Conservation (phyloP, 2,797 vertebrate species). For the Enteromius radiatus region DNA sequence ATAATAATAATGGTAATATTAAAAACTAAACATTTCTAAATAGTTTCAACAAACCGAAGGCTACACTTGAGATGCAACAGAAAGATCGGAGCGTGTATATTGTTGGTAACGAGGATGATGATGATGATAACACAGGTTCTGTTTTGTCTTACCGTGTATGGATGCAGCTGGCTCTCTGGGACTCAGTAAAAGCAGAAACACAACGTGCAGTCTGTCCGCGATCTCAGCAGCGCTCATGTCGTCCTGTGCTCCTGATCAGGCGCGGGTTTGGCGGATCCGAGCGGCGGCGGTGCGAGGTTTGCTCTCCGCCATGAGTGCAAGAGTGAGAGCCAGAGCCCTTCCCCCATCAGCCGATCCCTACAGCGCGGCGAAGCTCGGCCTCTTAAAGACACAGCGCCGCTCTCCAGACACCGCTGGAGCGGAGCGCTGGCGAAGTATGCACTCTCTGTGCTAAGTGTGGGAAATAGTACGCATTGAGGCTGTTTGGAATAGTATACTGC, state of each 20-base stretch:
- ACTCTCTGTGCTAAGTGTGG: not conserved
- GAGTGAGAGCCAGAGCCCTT: conserved; percentile 68
- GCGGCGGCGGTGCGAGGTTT: conserved; percentile 60
- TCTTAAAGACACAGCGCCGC: conserved; percentile 71
- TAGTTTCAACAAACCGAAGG: not conserved
- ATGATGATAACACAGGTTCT: not conserved
- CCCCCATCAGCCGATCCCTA: conserved; percentile 66
- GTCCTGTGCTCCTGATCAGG: conserved; percentile 65
- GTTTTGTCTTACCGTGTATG: conserved; percentile 55
- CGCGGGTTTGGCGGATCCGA: conserved; percentile 9
- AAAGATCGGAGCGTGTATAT: not conserved
- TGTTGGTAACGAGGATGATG: not conserved
- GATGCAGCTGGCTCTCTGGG: conserved; percentile 49
- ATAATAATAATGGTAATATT: not conserved
- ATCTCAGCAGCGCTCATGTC: conserved; percentile 80
- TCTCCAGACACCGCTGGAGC: not conserved
- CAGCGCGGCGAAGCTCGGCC: conserved; percentile 60
- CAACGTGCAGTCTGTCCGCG: conserved; percentile 72
- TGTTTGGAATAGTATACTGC: not conserved
- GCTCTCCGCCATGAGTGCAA: conserved; percentile 40
- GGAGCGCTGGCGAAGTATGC: not conserved
- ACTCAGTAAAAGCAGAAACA: conserved; percentile 56
- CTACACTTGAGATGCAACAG: not conserved
- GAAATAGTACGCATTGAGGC: not conserved
- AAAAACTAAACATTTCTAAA: not conserved